Base-by-base conservation (phyloP, 2,797 vertebrate species). In the Hemitrygon akajei region DNA sequence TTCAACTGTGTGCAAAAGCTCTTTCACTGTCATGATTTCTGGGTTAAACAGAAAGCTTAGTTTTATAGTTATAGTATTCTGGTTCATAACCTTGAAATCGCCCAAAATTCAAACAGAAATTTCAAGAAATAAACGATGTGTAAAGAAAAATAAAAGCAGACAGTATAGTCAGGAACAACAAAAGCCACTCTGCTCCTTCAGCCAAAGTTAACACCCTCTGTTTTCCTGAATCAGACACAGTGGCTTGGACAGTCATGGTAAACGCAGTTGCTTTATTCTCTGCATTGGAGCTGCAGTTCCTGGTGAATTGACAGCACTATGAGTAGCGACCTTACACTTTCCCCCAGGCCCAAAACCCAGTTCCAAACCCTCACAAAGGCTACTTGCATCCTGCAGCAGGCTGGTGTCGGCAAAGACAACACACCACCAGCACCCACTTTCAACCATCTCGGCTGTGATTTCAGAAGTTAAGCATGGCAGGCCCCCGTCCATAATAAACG, bases 131-230 rank as follows among this genome's bases (percentile, higher is more conserved):
- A 76, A 56, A 93, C 30, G 30, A 14, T 66, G n/a, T 66, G 12
- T 93, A 71, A 75, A 76, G 66, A 56, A 25, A 56, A 93, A 30
- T 30, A 47, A 91, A 91, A 27, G 37, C 22, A 91, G 89, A 0
- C 11, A 18, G 27, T 16, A 22, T 30, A 93, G 40, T 14, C 71
- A 93, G 40, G 40, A 22, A 73, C 40, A 92, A 25, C 91, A 76
- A 75, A 40, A n/a, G 25, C 91, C 91, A 76, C 56, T 93, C 69
- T 75, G 27, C 69, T 75, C 40, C 69, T 56, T 92, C 91, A 56
- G 91, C 10, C 89, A 25, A 75, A 75, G 27, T 47, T 93, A 76
- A 93, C 14, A 75, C 7, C 37, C 71, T 25, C 30, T 6, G 40
- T 30, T 75, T 25, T 25, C 27, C 25, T 18, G 69, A 30, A 73